Percentiles rank a stretch among this genome's conserved stretches.
These are phyloP conservation scores for Lochmaea crataegi DNA, from an alignment of 2,888 invertebrate genomes.

Conservation along the genomic window DNA sequence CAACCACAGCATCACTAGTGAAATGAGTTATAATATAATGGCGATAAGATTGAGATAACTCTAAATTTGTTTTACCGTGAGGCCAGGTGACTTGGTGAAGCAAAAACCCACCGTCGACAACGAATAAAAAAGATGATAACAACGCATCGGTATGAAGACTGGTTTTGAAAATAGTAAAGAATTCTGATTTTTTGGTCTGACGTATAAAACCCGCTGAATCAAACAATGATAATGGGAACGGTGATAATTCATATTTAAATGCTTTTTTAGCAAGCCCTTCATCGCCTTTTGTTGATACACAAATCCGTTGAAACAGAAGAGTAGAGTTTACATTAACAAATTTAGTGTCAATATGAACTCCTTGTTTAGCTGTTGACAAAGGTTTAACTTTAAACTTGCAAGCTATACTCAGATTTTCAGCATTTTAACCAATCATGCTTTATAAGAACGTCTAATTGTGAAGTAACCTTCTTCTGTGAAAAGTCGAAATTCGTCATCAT, in stretches of 20 bases:
- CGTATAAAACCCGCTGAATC: too few species aligned
- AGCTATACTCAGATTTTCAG: background rate
- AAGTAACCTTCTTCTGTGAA: too few species aligned
- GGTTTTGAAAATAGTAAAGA: too few species aligned
- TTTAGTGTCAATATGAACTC: background rate
- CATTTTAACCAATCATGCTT: constrained; percentile 7
- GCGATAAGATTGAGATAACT: background rate
- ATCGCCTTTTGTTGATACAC: background rate
- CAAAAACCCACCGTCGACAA: background rate
- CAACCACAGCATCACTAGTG: background rate
- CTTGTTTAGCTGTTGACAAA: background rate
- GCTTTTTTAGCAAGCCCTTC: background rate
- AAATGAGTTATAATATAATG: background rate
- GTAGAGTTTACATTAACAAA: background rate
- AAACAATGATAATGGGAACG: background rate
- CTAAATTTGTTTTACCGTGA: background rate
- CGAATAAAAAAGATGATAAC: background rate
- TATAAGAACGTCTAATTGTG: too few species aligned
- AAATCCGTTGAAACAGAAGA: constrained; percentile 6
- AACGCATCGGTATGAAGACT: background rate
- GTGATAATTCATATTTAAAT: constrained; percentile 5
- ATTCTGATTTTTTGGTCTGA: background rate
- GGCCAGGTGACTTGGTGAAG: background rate
- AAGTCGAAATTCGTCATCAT: too few species aligned
- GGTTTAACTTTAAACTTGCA: background rate